These are phyloP conservation scores for Campoletis raptor DNA, from an alignment of 2,888 invertebrate genomes.

Conservation along the genomic window DNA sequence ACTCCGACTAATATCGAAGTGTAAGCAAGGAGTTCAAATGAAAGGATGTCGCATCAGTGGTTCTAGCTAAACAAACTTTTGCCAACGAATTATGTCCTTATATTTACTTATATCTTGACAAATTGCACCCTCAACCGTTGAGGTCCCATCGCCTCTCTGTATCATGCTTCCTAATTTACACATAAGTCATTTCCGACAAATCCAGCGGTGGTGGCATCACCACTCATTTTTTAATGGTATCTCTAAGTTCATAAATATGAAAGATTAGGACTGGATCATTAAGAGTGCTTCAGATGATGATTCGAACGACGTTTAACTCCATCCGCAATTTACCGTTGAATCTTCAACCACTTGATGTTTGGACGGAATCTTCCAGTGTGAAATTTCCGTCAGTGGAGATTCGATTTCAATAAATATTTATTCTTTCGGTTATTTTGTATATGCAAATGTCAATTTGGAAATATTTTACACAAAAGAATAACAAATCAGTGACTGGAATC, in stretches of 20 bases:
- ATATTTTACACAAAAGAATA: no score
- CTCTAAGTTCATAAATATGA: not conserved
- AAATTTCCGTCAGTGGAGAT: no score
- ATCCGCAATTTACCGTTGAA: no score
- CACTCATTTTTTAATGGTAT: not conserved
- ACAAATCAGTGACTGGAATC: not conserved
- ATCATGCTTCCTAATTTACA: not conserved
- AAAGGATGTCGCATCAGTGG: slow-evolving; percentile 82
- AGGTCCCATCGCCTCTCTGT: not conserved
- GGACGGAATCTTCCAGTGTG: no score
- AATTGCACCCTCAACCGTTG: slow-evolving; percentile 77
- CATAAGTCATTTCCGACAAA: not conserved
- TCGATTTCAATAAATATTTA: no score
- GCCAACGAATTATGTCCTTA: slow-evolving; percentile 74
- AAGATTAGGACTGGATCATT: not conserved
- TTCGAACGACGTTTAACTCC: no score
- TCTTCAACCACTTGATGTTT: no score
- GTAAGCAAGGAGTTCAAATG: slow-evolving; percentile 79
- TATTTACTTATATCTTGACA: slow-evolving; percentile 83
- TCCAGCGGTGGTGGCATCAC: not conserved
- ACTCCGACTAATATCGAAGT: slow-evolving; percentile 75
- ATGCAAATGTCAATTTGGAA: no score
- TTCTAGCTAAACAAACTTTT: slow-evolving; percentile 82
- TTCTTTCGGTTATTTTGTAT: no score
- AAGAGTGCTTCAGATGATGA: no score